Base-by-base conservation (phyloP, 2,888 invertebrate genomes). In the Bimastos eiseni region DNA sequence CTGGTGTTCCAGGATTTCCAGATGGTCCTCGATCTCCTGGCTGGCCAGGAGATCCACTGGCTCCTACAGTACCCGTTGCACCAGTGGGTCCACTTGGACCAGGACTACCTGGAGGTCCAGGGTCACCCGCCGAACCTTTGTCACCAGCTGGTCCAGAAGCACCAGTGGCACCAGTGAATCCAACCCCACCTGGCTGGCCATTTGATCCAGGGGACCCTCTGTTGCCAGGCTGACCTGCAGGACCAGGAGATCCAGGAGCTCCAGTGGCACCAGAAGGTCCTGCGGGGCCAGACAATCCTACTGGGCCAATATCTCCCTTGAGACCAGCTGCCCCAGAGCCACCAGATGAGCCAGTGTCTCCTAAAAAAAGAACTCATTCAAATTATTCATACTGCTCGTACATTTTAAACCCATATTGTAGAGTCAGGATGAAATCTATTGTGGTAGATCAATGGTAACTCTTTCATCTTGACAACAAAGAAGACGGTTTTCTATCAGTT, bases 201-300 rank as follows among this genome's bases (percentile, higher is more conserved):
- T 91, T 89, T 70, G 70, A 37, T 24, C 93, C 93, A 24, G 84
- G 90, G 19, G 44, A 21, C 44, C 92, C 92, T 36, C 89, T 55
- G 19, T 96, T 91, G 96, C 91, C 91, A n/a, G 91, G 89, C n/a
- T 83, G 89, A 36, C 91, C 91, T 41, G 38, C 36, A 49, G 89
- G 38, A 34, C 91, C 91, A 34, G 90, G 70, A 86, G 34, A 5
- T 34, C 91, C 91, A 44, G 89, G 88, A 24, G 49, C 38, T 38
- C 91, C 94, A 30, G 92, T 38, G 37, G 86, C 41, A 83, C 34
- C 92, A 11, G 34, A 33, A 83, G 83, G n/a, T 49, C 91, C 92
- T 41, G 83, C 83, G 24, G 55, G 37, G 70, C 92, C 92, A 44
- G 88, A 38, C 37, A 49, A 89, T 33, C 92, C 92, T 49, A 83